A percentile compares a stretch with the other conserved stretches of the same genome.
Evolutionary conservation across 2,113 vertebrate species (phyloP).

Genomic region (Boleophthalmus pectinirostris): DNA sequence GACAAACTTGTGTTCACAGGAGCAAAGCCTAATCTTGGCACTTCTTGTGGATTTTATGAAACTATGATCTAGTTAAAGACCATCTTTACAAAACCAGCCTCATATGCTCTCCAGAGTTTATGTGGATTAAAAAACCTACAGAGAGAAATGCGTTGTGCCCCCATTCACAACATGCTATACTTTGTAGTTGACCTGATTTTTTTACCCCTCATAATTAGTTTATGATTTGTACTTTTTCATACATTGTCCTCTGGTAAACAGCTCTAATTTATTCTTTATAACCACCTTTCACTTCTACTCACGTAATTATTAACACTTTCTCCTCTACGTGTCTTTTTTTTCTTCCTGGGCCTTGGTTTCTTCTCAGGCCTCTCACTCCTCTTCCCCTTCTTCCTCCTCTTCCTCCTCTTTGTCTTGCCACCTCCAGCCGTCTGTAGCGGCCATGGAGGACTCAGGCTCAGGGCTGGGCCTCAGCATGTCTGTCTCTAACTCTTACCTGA

Average conservation of each 20-base stretch:
- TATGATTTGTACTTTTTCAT: neutral
- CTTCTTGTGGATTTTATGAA: slow-evolving; percentile 69
- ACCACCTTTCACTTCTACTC: slow-evolving; percentile 48
- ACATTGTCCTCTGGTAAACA: slow-evolving; percentile 44
- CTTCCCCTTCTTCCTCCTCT: slow-evolving; percentile 91
- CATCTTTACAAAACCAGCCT: slow-evolving; percentile 62
- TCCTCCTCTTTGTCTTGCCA: slow-evolving; percentile 85
- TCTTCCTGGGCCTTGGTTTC: slow-evolving; percentile 27
- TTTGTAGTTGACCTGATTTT: slow-evolving; percentile 54
- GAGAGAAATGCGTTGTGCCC: slow-evolving; percentile 39
- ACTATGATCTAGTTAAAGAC: slow-evolving; percentile 60
- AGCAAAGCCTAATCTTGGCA: slow-evolving; percentile 61
- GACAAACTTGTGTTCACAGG: slow-evolving; percentile 31
- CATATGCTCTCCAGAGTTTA: slow-evolving; percentile 67
- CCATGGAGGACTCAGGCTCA: slow-evolving; percentile 88
- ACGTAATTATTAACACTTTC: slow-evolving; percentile 15
- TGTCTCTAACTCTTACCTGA: slow-evolving; percentile 98
- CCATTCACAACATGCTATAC: slow-evolving; percentile 34
- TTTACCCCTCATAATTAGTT: neutral
- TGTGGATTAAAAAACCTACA: slow-evolving; percentile 54
- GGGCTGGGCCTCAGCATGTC: slow-evolving; percentile 94
- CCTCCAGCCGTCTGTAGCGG: slow-evolving; percentile 90
- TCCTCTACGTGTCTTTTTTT: slow-evolving; percentile 15
- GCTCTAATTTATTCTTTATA: slow-evolving; percentile 58
- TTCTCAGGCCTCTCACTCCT: slow-evolving; percentile 91